Evolutionary conservation across 2,888 invertebrate genomes (phyloP).

Genomic region (Cyclophora albipunctata): DNA sequence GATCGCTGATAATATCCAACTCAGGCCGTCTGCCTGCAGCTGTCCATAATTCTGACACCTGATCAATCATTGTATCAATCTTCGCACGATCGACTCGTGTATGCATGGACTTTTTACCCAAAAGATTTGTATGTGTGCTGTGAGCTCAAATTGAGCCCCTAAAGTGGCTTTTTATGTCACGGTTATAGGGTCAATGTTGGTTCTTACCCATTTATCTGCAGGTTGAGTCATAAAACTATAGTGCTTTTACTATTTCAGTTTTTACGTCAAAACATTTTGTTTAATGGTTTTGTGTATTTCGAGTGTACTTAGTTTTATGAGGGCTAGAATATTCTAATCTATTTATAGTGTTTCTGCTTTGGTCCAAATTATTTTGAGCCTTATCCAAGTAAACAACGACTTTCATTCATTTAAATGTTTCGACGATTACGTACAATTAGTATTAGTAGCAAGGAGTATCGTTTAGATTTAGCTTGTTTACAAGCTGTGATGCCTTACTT

Average conservation of each 20-base stretch:
- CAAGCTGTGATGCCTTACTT: too few species aligned
- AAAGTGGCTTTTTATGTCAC: constrained; percentile 16
- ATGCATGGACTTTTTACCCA: constrained; percentile 21
- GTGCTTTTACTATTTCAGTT: constrained; percentile 13
- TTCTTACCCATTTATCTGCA: constrained; percentile 16
- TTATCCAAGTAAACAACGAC: too few species aligned
- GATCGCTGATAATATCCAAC: constrained; percentile 34
- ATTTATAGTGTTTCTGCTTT: too few species aligned
- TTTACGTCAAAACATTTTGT: constrained; percentile 10
- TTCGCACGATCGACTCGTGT: constrained; percentile 28
- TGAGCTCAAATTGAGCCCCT: constrained; percentile 13
- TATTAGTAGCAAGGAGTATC: too few species aligned
- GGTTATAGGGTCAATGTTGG: constrained; percentile 18
- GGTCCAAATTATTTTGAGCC: too few species aligned
- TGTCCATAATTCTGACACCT: constrained; percentile 27
- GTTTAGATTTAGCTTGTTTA: too few species aligned
- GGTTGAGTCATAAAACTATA: constrained; percentile 16
- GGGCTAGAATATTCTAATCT: too few species aligned
- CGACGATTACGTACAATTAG: too few species aligned
- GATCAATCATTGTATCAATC: constrained; percentile 36
- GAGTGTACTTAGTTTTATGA: neutral
- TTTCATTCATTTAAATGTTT: too few species aligned
- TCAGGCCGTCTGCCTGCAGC: constrained; percentile 25
- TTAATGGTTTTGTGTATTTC: constrained; percentile 16
- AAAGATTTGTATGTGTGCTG: constrained; percentile 7